These are phyloP conservation scores for Ailuropoda melanoleuca DNA, from an alignment of 2,113 vertebrate species.

Conservation along the genomic window DNA sequence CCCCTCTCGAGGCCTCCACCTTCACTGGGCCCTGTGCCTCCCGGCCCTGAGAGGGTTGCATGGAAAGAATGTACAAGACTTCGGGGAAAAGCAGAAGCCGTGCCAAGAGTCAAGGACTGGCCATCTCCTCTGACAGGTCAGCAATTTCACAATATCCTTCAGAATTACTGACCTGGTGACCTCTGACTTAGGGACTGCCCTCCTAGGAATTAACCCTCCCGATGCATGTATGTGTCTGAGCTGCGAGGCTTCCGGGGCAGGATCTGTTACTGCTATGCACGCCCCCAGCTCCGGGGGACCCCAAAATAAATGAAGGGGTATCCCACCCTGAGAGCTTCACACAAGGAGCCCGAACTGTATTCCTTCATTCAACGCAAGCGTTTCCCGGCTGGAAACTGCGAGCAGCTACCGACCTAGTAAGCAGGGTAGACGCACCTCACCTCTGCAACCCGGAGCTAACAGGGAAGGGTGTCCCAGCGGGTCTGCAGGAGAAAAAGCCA, in stretches of 20 bases:
- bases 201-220: not conserved
- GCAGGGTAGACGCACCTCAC: fast-evolving
- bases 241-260: fast-evolving
- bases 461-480: fast-evolving
- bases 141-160: fast-evolving
- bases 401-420: fast-evolving
- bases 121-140: fast-evolving
- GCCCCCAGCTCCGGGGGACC: not conserved
- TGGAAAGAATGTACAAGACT: not conserved
- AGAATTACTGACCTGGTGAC: fast-evolving
- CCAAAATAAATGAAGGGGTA: fast-evolving
- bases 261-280: not conserved
- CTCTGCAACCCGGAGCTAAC: fast-evolving
- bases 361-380: fast-evolving
- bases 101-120: not conserved
- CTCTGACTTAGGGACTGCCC: fast-evolving
- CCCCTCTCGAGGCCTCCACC: fast-evolving
- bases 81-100: fast-evolving
- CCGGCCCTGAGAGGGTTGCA: fast-evolving
- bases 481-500: no score
- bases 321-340: fast-evolving
- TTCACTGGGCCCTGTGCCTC: not conserved
- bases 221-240: fast-evolving
- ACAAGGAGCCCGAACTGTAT: fast-evolving
- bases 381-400: fast-evolving